Conservation (phyloP, 2,888 invertebrate genomes). For the Oligia strigilis region DNA sequence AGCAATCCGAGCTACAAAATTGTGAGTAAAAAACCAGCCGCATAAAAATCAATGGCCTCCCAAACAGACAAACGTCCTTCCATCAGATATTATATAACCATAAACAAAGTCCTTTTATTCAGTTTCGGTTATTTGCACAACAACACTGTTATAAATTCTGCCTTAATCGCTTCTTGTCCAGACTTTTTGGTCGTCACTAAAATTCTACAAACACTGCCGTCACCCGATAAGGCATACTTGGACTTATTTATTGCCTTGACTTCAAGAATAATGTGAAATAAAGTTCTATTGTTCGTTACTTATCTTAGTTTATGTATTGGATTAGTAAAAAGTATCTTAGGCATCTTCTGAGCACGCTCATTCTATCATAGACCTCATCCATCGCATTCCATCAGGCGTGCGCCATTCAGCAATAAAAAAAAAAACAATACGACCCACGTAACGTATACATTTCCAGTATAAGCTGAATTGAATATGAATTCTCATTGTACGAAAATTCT, state of each 20-base stretch:
- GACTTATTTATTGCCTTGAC: slow-evolving; percentile 48
- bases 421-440: no score
- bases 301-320: no score
- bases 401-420: no score
- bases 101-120: slow-evolving; percentile 41
- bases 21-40: not conserved
- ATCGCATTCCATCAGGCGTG: no score
- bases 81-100: not conserved
- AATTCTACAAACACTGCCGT: slow-evolving; percentile 35
- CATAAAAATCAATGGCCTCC: slow-evolving; percentile 20
- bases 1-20: not conserved
- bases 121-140: slow-evolving; percentile 37
- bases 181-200: slow-evolving; percentile 44
- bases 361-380: no score
- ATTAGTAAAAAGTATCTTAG: no score
- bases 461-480: no score
- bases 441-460: no score
- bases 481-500: no score
- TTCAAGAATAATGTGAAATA: slow-evolving; percentile 9
- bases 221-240: slow-evolving; percentile 42
- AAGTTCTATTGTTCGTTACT: not conserved
- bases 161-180: slow-evolving; percentile 52
- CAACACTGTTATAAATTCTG: slow-evolving; percentile 55
- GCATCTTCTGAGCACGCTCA: no score
- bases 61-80: not conserved